Percentiles rank a stretch among this genome's conserved stretches.
Conservation (phyloP, 2,113 vertebrate species). For the Protobothrops flavoviridis region DNA sequence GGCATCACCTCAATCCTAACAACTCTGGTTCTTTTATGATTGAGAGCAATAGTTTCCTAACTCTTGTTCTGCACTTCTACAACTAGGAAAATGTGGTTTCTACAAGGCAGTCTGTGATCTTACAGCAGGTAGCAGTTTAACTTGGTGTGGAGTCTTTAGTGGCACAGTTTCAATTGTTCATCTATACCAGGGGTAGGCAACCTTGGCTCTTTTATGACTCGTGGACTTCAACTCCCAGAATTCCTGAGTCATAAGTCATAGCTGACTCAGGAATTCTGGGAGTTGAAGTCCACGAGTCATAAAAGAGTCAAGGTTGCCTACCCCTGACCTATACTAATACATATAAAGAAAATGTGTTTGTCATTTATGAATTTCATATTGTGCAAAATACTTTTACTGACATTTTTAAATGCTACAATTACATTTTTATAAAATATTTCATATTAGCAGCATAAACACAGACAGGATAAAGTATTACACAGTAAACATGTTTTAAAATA, state of each 20-base stretch:
- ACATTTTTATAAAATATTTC: not conserved
- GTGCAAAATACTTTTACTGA: not conserved
- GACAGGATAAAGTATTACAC: no score
- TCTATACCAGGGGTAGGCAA: no score
- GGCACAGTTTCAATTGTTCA: no score
- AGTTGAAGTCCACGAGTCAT: no score
- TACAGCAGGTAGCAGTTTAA: no score
- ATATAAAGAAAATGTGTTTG: not conserved
- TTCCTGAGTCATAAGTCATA: no score
- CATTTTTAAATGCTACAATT: not conserved
- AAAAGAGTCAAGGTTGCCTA: no score
- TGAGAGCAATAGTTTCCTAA: not conserved
- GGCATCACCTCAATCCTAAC: not conserved
- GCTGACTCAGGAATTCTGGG: no score
- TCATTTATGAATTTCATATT: not conserved
- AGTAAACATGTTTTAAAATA: no score
- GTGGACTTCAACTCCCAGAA: no score
- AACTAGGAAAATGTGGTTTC: not conserved
- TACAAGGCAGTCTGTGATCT: not conserved
- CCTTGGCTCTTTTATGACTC: no score
- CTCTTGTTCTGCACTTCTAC: not conserved
- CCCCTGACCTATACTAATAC: not conserved
- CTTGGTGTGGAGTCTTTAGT: no score
- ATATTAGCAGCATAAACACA: not conserved
- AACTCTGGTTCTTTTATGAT: not conserved